Evolutionary conservation across 2,888 invertebrate species (phyloP), one percentile per base, ranked within the genome.

Genomic region (Helicoverpa assulta): DNA sequence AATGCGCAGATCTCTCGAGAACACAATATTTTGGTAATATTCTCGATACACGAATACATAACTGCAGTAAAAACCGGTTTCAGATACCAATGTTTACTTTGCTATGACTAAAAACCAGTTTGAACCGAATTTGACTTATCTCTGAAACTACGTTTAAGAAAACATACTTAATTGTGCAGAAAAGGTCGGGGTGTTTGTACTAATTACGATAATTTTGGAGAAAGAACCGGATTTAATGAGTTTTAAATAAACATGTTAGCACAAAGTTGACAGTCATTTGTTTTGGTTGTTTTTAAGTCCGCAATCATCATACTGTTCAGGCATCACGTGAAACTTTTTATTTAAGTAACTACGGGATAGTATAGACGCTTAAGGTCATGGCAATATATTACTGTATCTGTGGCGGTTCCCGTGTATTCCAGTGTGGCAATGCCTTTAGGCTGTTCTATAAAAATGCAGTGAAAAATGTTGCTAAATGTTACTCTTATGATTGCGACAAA

Each of bases 161-260:
- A 51, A 73, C 50, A 33, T 14, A 43, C 26, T 26, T 26, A 26
- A 47, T 8, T 10, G 14, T 2, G 7, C 0, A 8, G 8, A 26
- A 37, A 53, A 75, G 70, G 67, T 67, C 70, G 10, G 0, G 12
- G 12, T 26, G 21, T 56, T 56, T 8, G 52, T 57, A 26, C 19
- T 8, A 37, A n/a, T 37, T 10, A 53, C 5, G 14, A 47, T 47
- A 10, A 40, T 18, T 21, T 1, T 47, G 0, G 0, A 16, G n/a
- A 21, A 29, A 51, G 4, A 75, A 50, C 76, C 8, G 18, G 57
- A 29, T 71, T 47, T 1, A 29, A 53, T 37, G 37, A 53, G 75
- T 57, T 33, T 8, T 0, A 26, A 33, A 1, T 14, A 16, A 14
- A 55, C 18, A n/a, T 10, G 33, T 33, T 7, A 1, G 33, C 2